A percentile compares a stretch with the other conserved stretches of the same genome.
phyloP scores from a whole-genome alignment of 1,140 invertebrate genomes.

The Rhagoletis zephyria region DNA sequence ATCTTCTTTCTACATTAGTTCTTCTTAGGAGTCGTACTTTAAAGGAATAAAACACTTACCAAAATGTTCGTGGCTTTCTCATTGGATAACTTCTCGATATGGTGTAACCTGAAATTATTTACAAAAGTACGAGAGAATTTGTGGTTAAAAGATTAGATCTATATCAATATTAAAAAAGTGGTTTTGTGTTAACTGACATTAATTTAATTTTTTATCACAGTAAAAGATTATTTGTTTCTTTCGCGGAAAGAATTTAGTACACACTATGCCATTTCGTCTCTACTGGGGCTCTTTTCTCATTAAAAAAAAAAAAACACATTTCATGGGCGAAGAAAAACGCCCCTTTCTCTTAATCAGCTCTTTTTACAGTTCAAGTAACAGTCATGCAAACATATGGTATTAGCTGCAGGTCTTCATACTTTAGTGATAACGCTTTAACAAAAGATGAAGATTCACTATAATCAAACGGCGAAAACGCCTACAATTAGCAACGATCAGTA shows the following conservation, averaged over 20 bases:
- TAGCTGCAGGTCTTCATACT: slow-evolving; percentile 4
- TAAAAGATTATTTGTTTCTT: neutral
- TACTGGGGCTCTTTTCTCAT: neutral
- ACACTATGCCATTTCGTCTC: neutral
- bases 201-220: slow-evolving; percentile 12
- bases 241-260: neutral
- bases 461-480: slow-evolving; percentile 10
- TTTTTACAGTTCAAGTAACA: neutral
- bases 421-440: slow-evolving; percentile 29
- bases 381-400: neutral
- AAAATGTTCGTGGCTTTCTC: slow-evolving; percentile 73
- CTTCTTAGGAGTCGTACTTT: too few species aligned
- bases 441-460: slow-evolving; percentile 41
- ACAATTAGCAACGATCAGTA: slow-evolving; percentile 5
- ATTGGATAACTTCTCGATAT: slow-evolving; percentile 74
- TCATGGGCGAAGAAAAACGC: slow-evolving; percentile 44
- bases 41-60: slow-evolving; percentile 63
- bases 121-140: slow-evolving; percentile 58
- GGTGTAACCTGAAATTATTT: slow-evolving; percentile 71
- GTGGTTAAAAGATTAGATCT: slow-evolving; percentile 64
- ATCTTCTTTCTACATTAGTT: too few species aligned
- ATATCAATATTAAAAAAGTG: neutral
- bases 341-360: neutral
- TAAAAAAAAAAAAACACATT: neutral
- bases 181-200: neutral